Percentiles rank a stretch among this genome's conserved stretches.
These are phyloP conservation scores for Pocota personata DNA, from an alignment of 2,888 invertebrate genomes.

Conservation along the genomic window DNA sequence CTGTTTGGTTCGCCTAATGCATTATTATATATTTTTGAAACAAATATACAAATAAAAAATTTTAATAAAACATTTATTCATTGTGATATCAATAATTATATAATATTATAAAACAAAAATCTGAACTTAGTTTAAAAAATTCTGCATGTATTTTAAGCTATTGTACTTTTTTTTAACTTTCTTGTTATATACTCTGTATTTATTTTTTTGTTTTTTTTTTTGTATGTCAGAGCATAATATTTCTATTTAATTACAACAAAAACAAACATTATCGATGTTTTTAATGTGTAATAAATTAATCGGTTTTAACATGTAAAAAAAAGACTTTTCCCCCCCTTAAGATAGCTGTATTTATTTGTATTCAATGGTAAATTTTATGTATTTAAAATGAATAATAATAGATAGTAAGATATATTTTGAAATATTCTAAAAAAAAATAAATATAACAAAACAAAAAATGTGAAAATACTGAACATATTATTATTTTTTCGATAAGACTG, in stretches of 20 bases:
- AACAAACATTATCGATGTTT: constrained; percentile 15
- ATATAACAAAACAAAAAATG: constrained; percentile 23
- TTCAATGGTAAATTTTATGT: constrained; percentile 63
- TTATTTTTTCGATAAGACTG: too few relatives aligned
- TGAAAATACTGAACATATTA: background rate
- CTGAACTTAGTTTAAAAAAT: constrained; percentile 30
- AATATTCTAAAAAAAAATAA: constrained; percentile 58
- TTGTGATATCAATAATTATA: constrained; percentile 67
- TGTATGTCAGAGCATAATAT: constrained; percentile 15
- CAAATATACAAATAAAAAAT: constrained; percentile 57
- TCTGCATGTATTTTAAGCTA: constrained; percentile 36
- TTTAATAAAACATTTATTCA: constrained; percentile 62
- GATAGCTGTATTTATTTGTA: constrained; percentile 67
- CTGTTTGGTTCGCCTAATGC: constrained; percentile 53
- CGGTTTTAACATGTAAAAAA: constrained; percentile 31
- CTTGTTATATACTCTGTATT: constrained; percentile 55
- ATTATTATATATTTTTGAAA: constrained; percentile 72
- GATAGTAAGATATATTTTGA: constrained; percentile 72
- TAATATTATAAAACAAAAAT: constrained; percentile 25
- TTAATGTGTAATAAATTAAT: constrained; percentile 32
- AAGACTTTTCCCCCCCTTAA: constrained; percentile 59
- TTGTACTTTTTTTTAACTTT: background rate
- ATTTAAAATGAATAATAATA: constrained; percentile 62
- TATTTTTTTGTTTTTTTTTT: constrained; percentile 40
- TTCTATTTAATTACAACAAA: constrained; percentile 1